phyloP scores from a whole-genome alignment of 2,797 vertebrate species.

The Balearica regulorum region DNA sequence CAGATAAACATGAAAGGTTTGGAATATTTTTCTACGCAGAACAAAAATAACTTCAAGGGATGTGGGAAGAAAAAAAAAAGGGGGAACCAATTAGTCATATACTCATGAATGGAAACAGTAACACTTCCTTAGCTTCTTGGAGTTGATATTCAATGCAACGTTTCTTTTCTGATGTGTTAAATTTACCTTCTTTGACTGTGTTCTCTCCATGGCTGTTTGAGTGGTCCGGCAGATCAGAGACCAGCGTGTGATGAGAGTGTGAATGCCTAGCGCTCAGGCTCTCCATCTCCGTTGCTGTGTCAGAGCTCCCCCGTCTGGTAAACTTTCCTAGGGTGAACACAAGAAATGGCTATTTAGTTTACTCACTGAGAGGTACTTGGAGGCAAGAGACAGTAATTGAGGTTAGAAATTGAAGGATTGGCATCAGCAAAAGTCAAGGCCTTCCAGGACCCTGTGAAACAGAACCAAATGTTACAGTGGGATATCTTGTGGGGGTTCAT shows the following conservation, averaged over 20 bases:
- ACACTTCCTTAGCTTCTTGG: neutral
- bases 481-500: accelerated
- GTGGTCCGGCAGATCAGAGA: slow-evolving; percentile 90
- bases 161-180: neutral
- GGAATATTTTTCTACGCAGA: neutral
- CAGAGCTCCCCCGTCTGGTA: slow-evolving; percentile 90
- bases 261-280: slow-evolving; percentile 91
- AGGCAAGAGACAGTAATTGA: neutral
- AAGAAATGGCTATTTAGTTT: neutral
- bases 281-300: slow-evolving; percentile 91
- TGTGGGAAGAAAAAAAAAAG: accelerated
- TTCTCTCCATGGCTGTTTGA: slow-evolving; percentile 97
- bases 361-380: neutral
- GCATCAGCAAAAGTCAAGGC: neutral
- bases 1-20: neutral
- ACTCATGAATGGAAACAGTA: neutral
- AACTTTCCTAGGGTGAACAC: slow-evolving; percentile 82
- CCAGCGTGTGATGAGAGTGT: slow-evolving; percentile 92
- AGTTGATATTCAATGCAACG: neutral
- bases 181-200: slow-evolving; percentile 86
- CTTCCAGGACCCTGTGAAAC: neutral
- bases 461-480: neutral
- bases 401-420: neutral
- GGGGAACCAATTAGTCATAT: neutral
- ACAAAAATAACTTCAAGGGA: neutral